A percentile compares a stretch with the other conserved stretches of the same genome.
Evolutionary conservation across 2,113 vertebrate genomes (phyloP).

Genomic region (Otocyon megalotis): DNA sequence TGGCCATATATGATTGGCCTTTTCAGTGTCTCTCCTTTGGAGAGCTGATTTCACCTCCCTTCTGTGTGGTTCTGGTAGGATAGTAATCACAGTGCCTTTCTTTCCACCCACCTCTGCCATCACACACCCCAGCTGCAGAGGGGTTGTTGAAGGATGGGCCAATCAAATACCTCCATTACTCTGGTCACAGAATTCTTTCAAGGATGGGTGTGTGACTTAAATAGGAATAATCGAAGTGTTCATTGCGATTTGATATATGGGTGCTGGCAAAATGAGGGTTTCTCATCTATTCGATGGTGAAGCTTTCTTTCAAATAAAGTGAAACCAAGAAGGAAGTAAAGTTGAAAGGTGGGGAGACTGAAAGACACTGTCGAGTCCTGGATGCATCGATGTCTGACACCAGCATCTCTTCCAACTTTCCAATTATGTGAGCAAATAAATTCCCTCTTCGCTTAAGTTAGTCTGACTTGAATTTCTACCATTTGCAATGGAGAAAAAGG

Average conservation of each 20-base stretch:
- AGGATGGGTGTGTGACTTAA: slow-evolving; percentile 19
- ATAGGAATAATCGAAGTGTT: slow-evolving; percentile 23
- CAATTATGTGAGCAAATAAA: slow-evolving; percentile 27
- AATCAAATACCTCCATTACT: slow-evolving; percentile 27
- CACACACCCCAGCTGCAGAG: not conserved
- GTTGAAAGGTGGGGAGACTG: slow-evolving; percentile 16
- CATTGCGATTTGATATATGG: not conserved
- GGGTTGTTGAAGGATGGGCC: not conserved
- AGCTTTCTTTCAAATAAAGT: slow-evolving; percentile 45
- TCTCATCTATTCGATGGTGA: not conserved
- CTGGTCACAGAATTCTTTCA: not conserved
- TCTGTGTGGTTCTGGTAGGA: slow-evolving; percentile 8
- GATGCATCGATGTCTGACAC: not conserved
- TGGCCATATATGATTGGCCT: not conserved
- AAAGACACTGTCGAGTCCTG: not conserved
- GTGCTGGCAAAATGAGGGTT: not conserved
- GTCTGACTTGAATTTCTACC: not conserved
- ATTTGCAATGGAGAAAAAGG: slow-evolving; percentile 20
- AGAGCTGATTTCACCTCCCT: not conserved
- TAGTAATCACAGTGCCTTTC: not conserved
- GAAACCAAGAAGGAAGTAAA: not conserved
- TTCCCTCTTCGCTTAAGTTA: not conserved
- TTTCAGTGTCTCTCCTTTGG: not conserved
- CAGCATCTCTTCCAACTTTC: not conserved
- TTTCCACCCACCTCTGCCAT: not conserved